Evolutionary conservation across 2,888 invertebrate species (phyloP), one percentile per base, ranked within the genome.

Genomic region (Crossocerus cetratus): DNA sequence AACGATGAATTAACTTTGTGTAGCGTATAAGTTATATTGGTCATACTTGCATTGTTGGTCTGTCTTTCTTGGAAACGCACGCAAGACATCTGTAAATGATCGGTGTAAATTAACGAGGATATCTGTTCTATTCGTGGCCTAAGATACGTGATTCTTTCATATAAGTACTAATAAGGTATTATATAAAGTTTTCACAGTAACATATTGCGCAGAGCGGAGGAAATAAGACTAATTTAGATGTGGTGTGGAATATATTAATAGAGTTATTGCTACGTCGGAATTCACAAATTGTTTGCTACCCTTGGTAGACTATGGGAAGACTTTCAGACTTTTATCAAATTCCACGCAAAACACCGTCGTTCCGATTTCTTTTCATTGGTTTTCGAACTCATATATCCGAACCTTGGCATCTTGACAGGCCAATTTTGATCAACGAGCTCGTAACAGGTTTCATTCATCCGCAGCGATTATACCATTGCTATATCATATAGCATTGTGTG

Each of bases 81-180:
- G n/a, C 20, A 53, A 54, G 63, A 74, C 65, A 54, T 69, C 69
- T 67, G 44, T 66, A 67, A 59, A 56, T 56, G 32, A 58, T 74
- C 76, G 64, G 58, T 21, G 69, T 81, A 49, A 67, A 71, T 65
- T 76, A 59, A 59, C 68, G 74, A 79, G 65, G 61, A 72, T 68
- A 65, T 74, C 76, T 74, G 81, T 80, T 76, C 82, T 82, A 82
- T 57, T 20, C 57, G 20, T 76, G 72, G 80, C 77, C 80, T 76
- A 71, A 74, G 66, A 69, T 72, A 60, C 73, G 71, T 69, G 77
- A 80, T 80, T 80, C 80, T 77, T 80, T 83, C 79, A 73, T 83
- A 59, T 80, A 83, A 78, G 69, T 78, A 80, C 68, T 83, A 67
- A 65, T 78, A 77, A 80, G 66, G 63, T 81, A 76, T 72, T 66